These are phyloP conservation scores for Drosophila equinoxialis DNA, from an alignment of 1,140 invertebrate genomes.

Conservation along the genomic window DNA sequence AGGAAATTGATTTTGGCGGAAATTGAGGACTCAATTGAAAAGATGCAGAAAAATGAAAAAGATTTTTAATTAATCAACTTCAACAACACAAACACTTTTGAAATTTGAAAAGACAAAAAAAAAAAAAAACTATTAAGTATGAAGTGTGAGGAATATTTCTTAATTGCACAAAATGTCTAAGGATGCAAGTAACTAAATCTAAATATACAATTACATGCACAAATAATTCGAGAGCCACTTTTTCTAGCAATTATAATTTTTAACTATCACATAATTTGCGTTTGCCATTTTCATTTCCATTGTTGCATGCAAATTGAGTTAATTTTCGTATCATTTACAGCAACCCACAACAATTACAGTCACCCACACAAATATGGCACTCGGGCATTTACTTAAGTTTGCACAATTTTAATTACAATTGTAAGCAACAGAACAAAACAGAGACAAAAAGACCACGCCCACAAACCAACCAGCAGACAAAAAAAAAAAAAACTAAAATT, in stretches of 20 bases:
- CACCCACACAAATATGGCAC: constrained; percentile 57
- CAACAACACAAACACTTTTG: background rate
- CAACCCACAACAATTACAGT: constrained; percentile 44
- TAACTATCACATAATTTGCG: constrained; percentile 10
- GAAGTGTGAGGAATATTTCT: too few relatives aligned
- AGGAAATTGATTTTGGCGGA: background rate
- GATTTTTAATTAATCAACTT: background rate
- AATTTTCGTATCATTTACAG: constrained; percentile 13
- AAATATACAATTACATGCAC: background rate
- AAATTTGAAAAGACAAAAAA: too few relatives aligned
- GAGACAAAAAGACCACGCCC: constrained; percentile 44
- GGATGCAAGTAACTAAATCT: too few relatives aligned
- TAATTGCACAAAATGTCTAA: too few relatives aligned
- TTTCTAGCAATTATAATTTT: background rate
- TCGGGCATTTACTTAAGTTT: constrained; percentile 50
- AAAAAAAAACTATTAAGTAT: too few relatives aligned
- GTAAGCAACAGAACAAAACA: constrained; percentile 31
- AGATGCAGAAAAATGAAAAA: background rate
- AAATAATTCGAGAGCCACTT: background rate
- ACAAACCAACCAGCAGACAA: constrained; percentile 20
- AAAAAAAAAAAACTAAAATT: constrained; percentile 2
- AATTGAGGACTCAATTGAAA: background rate
- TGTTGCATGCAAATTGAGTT: constrained; percentile 12
- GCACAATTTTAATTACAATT: constrained; percentile 67
- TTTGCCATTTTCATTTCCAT: background rate